These are phyloP conservation scores for Albula glossodonta DNA, from an alignment of 2,113 vertebrate genomes.

Conservation along the genomic window DNA sequence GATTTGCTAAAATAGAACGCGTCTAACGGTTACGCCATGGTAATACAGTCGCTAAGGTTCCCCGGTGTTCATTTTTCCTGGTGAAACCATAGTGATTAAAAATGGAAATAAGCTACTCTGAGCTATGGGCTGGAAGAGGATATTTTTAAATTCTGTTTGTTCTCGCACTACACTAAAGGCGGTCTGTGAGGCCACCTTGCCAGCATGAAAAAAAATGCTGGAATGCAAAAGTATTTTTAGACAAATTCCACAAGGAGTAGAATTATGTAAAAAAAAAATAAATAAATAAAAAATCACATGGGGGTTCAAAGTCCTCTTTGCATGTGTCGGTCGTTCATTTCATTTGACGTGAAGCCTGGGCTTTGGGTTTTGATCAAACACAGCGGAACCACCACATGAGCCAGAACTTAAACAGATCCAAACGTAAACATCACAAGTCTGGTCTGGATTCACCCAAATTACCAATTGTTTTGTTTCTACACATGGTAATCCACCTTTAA, in stretches of 20 bases:
- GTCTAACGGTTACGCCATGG: not conserved
- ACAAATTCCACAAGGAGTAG: constrained; percentile 6
- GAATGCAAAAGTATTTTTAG: constrained; percentile 16
- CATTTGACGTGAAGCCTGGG: not conserved
- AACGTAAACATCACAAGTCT: not conserved
- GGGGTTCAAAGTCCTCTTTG: not conserved
- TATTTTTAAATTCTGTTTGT: constrained; percentile 7
- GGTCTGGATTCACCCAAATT: not conserved
- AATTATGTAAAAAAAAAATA: not conserved
- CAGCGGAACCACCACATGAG: not conserved
- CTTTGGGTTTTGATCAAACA: not conserved
- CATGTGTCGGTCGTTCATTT: not conserved
- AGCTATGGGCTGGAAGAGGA: not conserved
- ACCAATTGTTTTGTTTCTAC: not conserved
- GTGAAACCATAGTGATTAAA: not conserved
- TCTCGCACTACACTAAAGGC: not conserved
- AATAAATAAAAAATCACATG: not conserved
- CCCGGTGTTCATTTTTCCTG: not conserved
- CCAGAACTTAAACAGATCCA: not conserved
- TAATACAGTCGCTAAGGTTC: not conserved
- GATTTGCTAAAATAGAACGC: not conserved
- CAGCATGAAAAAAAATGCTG: not conserved
- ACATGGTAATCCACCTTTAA: not conserved
- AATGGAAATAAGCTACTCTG: constrained; percentile 4
- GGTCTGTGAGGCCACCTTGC: not conserved